Percentiles rank a stretch among this genome's conserved stretches.
Evolutionary conservation across 2,797 vertebrate species (phyloP).

Genomic region (Malacoctenus gilli): DNA sequence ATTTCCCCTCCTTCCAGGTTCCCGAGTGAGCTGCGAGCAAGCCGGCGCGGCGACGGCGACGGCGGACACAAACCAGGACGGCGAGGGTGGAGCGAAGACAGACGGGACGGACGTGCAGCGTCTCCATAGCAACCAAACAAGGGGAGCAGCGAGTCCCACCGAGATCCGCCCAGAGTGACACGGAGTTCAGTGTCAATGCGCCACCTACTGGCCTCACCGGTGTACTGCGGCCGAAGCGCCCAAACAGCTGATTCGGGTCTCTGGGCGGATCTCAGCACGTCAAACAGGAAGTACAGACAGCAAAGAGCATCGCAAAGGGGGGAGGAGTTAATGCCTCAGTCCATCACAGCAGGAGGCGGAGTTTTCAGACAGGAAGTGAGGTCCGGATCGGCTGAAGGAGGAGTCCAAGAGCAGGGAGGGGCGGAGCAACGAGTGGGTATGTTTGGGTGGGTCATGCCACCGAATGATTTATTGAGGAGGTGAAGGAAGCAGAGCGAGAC

Average conservation of each 20-base stretch:
- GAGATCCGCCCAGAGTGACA: too few species aligned
- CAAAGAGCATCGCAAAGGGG: slow-evolving; percentile 12
- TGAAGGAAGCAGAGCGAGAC: background rate
- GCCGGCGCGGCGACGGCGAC: too few species aligned
- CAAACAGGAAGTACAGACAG: slow-evolving; percentile 5
- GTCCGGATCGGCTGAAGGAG: slow-evolving; percentile 24
- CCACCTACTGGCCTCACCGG: too few species aligned
- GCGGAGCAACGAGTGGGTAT: background rate
- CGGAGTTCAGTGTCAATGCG: too few species aligned
- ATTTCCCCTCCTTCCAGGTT: too few species aligned
- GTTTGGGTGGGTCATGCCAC: slow-evolving; percentile 14
- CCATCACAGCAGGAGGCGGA: slow-evolving; percentile 30
- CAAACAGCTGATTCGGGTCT: slow-evolving; percentile 2
- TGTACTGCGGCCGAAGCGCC: too few species aligned
- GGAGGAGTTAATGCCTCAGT: slow-evolving; percentile 39
- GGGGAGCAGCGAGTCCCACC: too few species aligned
- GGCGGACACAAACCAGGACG: too few species aligned
- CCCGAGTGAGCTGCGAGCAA: too few species aligned
- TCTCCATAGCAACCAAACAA: too few species aligned
- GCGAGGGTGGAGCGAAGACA: too few species aligned
- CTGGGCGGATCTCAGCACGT: slow-evolving; percentile 34
- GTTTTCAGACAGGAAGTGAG: slow-evolving; percentile 27
- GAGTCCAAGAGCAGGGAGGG: background rate
- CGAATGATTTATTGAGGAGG: slow-evolving; percentile 3
- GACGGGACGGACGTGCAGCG: too few species aligned